These are phyloP conservation scores for Mesorhabditis spiculigera DNA, from an alignment of 2,888 invertebrate species.

Conservation along the genomic window DNA sequence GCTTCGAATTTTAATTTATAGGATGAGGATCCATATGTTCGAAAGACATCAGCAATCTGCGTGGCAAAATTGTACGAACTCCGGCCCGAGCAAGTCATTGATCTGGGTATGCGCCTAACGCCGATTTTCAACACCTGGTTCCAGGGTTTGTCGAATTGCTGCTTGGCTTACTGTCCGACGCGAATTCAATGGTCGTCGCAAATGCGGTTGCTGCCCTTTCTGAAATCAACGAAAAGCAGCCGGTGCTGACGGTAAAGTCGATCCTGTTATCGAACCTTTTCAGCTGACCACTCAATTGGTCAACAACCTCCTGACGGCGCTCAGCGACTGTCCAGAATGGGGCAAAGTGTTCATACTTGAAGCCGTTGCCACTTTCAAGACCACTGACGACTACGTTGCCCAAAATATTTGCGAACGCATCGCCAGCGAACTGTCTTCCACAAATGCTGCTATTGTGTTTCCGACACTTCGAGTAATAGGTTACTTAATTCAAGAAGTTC, in stretches of 20 bases:
- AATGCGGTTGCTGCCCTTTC: constrained; percentile 97
- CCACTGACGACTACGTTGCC: constrained; percentile 93
- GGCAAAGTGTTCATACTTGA: constrained; percentile 79
- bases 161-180: constrained; percentile 92
- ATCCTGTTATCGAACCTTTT: not conserved
- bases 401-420: constrained; percentile 76
- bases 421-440: constrained; percentile 92
- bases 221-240: constrained; percentile 94
- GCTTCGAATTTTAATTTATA: not conserved
- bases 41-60: constrained; percentile 99
- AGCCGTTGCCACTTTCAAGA: constrained; percentile 87
- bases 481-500: constrained; percentile 19
- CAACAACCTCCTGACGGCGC: constrained; percentile 91
- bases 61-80: constrained; percentile 98
- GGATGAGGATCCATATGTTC: constrained; percentile 93
- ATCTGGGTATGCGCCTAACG: constrained; percentile 65
- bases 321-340: constrained; percentile 94
- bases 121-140: not conserved
- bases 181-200: constrained; percentile 98
- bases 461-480: constrained; percentile 84
- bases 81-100: constrained; percentile 72
- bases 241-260: constrained; percentile 72
- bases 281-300: constrained; percentile 92
- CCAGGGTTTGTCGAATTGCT: constrained; percentile 81
- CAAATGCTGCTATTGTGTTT: constrained; percentile 96